Conservation (phyloP, 2,797 vertebrate genomes). For the Eremophila alpestris region DNA sequence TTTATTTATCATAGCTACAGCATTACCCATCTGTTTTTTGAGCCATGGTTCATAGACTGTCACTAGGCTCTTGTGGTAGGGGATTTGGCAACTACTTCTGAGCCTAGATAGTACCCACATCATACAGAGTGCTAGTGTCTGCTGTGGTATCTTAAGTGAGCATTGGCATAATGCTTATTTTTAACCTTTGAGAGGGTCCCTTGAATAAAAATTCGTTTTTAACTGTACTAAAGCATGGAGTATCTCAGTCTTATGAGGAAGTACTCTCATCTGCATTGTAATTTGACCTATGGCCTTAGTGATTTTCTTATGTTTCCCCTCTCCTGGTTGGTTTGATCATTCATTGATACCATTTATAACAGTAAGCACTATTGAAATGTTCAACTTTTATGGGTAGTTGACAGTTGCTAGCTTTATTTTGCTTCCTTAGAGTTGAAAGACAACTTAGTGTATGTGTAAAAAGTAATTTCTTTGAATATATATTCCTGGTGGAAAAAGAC, state of each 20-base stretch:
- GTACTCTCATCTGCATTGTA: not conserved
- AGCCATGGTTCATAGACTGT: not conserved
- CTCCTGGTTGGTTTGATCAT: not conserved
- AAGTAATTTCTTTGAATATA: not conserved
- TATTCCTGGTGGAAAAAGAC: not conserved
- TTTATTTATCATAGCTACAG: slow-evolving; percentile 3
- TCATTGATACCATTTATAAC: not conserved
- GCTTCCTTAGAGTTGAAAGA: not conserved
- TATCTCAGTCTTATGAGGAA: not conserved
- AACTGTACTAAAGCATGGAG: not conserved
- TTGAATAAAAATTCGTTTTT: not conserved
- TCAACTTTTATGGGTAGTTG: not conserved
- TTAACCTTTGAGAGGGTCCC: not conserved
- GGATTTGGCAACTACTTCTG: slow-evolving; percentile 3
- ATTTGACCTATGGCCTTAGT: not conserved
- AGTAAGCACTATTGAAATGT: not conserved
- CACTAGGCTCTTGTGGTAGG: slow-evolving; percentile 13
- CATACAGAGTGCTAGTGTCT: not conserved
- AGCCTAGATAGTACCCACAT: not conserved
- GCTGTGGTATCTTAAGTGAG: slow-evolving; percentile 9
- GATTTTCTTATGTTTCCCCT: not conserved
- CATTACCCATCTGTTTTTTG: not conserved
- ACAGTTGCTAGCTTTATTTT: not conserved
- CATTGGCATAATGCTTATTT: slow-evolving; percentile 20
- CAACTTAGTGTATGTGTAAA: not conserved